Conservation (phyloP, 2,888 invertebrate genomes). For the Lottia gigantea region DNA sequence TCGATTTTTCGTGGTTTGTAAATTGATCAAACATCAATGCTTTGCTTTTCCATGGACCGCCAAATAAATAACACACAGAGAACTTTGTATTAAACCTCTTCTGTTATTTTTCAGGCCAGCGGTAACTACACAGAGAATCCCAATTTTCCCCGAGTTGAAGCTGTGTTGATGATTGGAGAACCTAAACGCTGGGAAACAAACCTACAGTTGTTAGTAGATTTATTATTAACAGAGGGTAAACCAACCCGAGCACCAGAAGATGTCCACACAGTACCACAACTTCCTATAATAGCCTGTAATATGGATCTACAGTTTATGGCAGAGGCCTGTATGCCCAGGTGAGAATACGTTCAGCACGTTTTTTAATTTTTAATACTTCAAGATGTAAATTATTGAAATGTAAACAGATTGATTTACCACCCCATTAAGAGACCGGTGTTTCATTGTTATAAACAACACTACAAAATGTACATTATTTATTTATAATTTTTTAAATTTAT, state of each 20-base stretch:
- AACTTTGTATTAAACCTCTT: no score
- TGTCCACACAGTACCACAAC: constrained; percentile 45
- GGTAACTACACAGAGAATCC: constrained; percentile 46
- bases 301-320: constrained; percentile 69
- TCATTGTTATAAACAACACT: no score
- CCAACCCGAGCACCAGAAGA: constrained; percentile 56
- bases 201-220: constrained; percentile 66
- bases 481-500: no score
- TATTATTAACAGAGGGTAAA: constrained; percentile 65
- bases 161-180: constrained; percentile 66
- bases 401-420: no score
- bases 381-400: no score
- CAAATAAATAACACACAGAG: no score
- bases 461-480: no score
- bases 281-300: constrained; percentile 68
- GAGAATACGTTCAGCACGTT: neutral
- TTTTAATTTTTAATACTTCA: no score
- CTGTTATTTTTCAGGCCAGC: constrained; percentile 30
- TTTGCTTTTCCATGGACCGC: no score
- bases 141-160: constrained; percentile 52
- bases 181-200: constrained; percentile 66
- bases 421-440: no score
- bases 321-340: constrained; percentile 66
- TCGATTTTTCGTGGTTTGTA: no score
- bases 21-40: no score